Conservation (phyloP, 2,113 vertebrate species). For the Oriolus oriolus region DNA sequence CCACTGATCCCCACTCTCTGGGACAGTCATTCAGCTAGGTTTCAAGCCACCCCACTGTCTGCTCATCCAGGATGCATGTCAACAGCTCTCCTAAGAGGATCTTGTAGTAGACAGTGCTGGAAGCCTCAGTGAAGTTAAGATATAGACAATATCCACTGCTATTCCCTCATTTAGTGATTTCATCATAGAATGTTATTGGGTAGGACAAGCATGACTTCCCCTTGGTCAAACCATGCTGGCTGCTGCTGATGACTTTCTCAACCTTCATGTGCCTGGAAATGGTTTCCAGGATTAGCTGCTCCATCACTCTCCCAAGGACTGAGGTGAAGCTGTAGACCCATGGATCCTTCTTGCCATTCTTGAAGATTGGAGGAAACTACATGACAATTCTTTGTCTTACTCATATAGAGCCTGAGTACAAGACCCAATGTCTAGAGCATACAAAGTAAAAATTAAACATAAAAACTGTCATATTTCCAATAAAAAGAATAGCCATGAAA, state of each 20-base stretch:
- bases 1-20: too few species aligned
- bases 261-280: not conserved
- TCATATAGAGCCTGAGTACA: not conserved
- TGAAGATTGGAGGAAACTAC: not conserved
- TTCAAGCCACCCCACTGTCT: not conserved
- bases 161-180: not conserved
- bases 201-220: not conserved
- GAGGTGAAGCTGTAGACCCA: not conserved
- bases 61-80: not conserved
- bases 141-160: not conserved
- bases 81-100: not conserved
- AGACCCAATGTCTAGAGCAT: not conserved
- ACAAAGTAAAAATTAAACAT: not conserved
- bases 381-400: not conserved
- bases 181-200: not conserved
- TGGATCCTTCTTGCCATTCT: not conserved
- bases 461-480: not conserved
- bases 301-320: not conserved
- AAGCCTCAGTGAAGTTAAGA: not conserved
- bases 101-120: not conserved
- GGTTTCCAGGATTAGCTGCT: not conserved
- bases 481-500: not conserved
- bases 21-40: not conserved
- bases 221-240: not conserved
- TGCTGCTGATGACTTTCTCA: not conserved